Percentiles rank a stretch among this genome's conserved stretches.
These are phyloP conservation scores for Euthynnus affinis DNA, from an alignment of 2,797 vertebrate genomes.

Conservation along the genomic window DNA sequence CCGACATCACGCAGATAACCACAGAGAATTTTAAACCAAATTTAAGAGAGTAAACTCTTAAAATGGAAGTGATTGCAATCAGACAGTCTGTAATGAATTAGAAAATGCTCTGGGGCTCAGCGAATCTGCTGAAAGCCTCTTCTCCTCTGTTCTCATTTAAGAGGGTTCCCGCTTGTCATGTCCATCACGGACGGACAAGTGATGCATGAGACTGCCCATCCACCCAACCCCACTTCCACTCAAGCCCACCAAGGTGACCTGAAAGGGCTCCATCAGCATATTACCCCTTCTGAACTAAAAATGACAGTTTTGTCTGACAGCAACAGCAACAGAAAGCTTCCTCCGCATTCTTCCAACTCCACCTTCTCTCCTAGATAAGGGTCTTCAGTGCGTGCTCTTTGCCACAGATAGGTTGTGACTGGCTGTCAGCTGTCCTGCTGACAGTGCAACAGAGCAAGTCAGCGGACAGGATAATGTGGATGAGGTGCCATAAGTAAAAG, in stretches of 20 bases:
- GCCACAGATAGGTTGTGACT: conserved; percentile 13
- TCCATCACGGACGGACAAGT: conserved; percentile 44
- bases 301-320: conserved; percentile 23
- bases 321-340: conserved; percentile 24
- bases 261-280: conserved; percentile 47
- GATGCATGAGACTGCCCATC: conserved; percentile 43
- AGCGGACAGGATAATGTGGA: conserved; percentile 30
- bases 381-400: conserved; percentile 11
- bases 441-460: conserved; percentile 25
- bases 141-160: conserved; percentile 39
- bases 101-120: conserved; percentile 59
- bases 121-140: conserved; percentile 59
- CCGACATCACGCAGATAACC: conserved; percentile 13
- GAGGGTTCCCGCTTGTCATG: conserved; percentile 51
- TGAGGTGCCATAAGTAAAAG: conserved; percentile 5
- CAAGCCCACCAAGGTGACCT: conserved; percentile 71
- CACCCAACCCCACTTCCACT: conserved; percentile 27
- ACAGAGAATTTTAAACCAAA: conserved; percentile 40
- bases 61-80: conserved; percentile 83
- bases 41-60: conserved; percentile 58
- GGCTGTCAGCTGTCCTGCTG: conserved; percentile 16
- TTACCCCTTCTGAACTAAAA: conserved; percentile 30
- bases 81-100: conserved; percentile 78
- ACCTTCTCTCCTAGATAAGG: conserved; percentile 10
- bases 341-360: conserved; percentile 15